Conservation (phyloP, 2,113 vertebrate species). For the Melanotaenia duboulayi region DNA sequence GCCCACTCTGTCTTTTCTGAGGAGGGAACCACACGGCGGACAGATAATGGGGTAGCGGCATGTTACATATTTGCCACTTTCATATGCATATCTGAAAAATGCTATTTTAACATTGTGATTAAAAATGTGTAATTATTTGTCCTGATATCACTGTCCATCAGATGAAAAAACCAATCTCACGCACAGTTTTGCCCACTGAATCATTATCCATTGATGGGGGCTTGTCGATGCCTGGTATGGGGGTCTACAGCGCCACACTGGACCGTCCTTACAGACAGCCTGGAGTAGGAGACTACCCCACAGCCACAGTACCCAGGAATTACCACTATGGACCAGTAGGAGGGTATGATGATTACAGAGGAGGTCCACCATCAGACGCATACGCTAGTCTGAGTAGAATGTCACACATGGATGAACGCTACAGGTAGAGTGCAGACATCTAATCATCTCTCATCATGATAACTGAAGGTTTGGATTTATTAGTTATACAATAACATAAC, state of each 20-base stretch:
- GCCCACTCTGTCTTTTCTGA: constrained; percentile 91
- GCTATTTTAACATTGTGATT: not conserved
- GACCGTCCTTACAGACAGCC: constrained; percentile 90
- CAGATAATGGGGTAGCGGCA: constrained; percentile 87
- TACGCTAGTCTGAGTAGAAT: constrained; percentile 92
- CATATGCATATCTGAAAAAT: not conserved
- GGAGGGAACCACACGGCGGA: constrained; percentile 89
- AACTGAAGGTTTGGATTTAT: too few relatives aligned
- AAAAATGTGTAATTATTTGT: not conserved
- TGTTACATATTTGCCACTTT: not conserved
- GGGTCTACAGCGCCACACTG: constrained; percentile 89
- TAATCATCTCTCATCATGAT: too few relatives aligned
- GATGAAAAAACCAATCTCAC: constrained; percentile 94
- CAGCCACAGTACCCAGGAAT: constrained; percentile 92
- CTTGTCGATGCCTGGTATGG: constrained; percentile 75
- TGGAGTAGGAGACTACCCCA: constrained; percentile 85
- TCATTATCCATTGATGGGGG: constrained; percentile 82
- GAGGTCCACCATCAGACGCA: constrained; percentile 82
- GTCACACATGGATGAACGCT: constrained; percentile 92
- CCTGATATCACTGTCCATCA: constrained; percentile 50
- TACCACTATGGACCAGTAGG: constrained; percentile 90
- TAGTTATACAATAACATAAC: too few relatives aligned
- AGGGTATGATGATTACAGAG: constrained; percentile 86
- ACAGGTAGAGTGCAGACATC: constrained; percentile 75
- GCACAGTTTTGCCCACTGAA: constrained; percentile 85